These are phyloP conservation scores for Macroteleia sp. DNA, from an alignment of 2,888 invertebrate genomes.

Conservation along the genomic window DNA sequence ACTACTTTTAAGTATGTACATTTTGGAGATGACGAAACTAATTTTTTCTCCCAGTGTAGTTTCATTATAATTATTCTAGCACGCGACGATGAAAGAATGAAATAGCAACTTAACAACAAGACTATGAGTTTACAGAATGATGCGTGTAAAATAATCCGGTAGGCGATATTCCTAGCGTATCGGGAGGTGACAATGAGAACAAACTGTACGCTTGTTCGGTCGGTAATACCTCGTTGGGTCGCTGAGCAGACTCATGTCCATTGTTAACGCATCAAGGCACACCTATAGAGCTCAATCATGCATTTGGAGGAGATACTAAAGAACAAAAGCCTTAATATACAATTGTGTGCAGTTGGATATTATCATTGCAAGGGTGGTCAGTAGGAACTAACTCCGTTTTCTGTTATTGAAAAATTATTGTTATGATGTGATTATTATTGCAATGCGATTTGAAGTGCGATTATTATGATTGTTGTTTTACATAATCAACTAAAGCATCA, in stretches of 20 bases:
- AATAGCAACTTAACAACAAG: slow-evolving; percentile 43
- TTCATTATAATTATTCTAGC: slow-evolving; percentile 1
- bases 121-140: slow-evolving; percentile 61
- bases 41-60: too few species aligned
- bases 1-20: too few species aligned
- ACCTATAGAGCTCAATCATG: slow-evolving; percentile 74
- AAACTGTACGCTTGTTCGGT: slow-evolving; percentile 79
- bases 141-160: slow-evolving; percentile 71
- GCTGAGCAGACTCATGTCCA: slow-evolving; percentile 76
- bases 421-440: slow-evolving; percentile 33
- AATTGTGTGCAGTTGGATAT: slow-evolving; percentile 70
- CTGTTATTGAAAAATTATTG: slow-evolving; percentile 56
- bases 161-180: slow-evolving; percentile 78
- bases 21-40: too few species aligned
- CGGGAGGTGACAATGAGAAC: slow-evolving; percentile 79
- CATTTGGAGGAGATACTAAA: slow-evolving; percentile 77
- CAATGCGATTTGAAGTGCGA: slow-evolving; percentile 28
- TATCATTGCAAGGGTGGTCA: slow-evolving; percentile 59
- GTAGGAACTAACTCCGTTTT: slow-evolving; percentile 56
- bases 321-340: slow-evolving; percentile 78
- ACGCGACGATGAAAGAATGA: slow-evolving; percentile 19
- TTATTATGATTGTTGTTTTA: slow-evolving; percentile 18
- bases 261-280: slow-evolving; percentile 76
- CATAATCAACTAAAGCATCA: slow-evolving; percentile 5
- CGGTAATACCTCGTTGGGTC: slow-evolving; percentile 80